Base-by-base conservation (phyloP, 2,113 vertebrate genomes). In the Muntiacus muntjak region DNA sequence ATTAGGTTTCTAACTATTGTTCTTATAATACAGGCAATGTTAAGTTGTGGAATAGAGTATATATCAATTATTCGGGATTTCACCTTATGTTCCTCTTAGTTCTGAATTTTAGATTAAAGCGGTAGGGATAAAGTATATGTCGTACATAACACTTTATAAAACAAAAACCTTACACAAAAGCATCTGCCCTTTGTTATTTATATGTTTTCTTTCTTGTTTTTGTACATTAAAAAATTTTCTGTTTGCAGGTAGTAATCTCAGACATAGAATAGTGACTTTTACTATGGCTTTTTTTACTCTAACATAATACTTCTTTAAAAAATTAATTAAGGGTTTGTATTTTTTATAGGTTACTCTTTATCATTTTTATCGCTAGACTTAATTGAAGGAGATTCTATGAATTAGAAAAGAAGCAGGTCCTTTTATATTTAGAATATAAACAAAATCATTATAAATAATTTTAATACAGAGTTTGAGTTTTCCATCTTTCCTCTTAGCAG, bases 271-370 rank as follows among this genome's bases (percentile, higher is more conserved):
- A 64, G 3, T 6, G 58, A 57, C 10, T 87, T 71, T 94, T 89
- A 54, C 74, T 62, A 4, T 89, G 71, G 50, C 9, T 23, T 87
- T 92, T 98, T 98, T 97, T 95, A n/a, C 3, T 47, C 93, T 91
- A 93, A 97, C 98, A 98, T 98, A 98, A 98, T 98, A 98, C 71
- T 96, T 98, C 91, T 98, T 98, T 99, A 98, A 96, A 98, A 96
- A 98, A 98, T 98, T 98, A 97, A 98, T 98, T 95, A 82, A 94
- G 64, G 85, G 78, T 58, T 97, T 98, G 98, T 97, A 97, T 97
- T 98, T 98, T 98, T 98, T 98, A 98, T 95, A 87, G 74, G 89
- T 58, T 33, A 17, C 43, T 97, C 94, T 98, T 98, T 98, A 98
- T 98, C 95, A 97, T 98, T 98, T 98, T 99, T 98, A 98, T 98